Conservation (phyloP, 2,113 vertebrate genomes). For the Pteropus alecto region DNA sequence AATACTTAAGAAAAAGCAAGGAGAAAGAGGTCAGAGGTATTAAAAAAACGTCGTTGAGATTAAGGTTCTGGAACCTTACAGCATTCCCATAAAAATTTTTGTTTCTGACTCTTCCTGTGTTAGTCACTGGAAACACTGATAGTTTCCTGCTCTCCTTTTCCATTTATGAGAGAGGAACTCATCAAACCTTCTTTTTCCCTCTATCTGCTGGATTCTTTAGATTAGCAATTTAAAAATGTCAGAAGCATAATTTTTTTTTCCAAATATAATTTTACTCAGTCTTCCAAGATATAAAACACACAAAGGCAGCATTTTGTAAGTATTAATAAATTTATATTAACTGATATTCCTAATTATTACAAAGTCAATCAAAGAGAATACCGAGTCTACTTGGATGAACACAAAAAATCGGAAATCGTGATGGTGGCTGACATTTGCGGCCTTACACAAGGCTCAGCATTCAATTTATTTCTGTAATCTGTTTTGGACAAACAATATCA, state of each 20-base stretch:
- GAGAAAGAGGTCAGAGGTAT: neutral
- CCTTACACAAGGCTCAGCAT: neutral
- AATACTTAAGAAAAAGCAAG: neutral
- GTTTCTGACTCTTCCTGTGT: neutral
- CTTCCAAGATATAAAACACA: neutral
- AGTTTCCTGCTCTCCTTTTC: neutral
- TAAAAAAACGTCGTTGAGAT: neutral
- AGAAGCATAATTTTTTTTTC: neutral
- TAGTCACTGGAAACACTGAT: neutral
- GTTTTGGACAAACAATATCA: constrained; percentile 33
- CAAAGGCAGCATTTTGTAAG: neutral
- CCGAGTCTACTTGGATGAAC: neutral
- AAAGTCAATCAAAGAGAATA: neutral
- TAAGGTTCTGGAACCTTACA: neutral
- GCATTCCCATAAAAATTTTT: neutral
- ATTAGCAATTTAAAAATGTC: neutral
- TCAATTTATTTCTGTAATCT: constrained; percentile 35
- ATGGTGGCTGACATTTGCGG: neutral
- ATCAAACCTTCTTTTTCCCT: neutral
- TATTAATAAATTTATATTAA: neutral
- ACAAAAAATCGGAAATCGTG: neutral
- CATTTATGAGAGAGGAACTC: neutral
- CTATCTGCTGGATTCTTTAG: neutral
- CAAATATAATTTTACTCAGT: neutral
- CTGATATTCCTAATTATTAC: neutral